Conservation (phyloP, 2,888 invertebrate genomes). For the Lasius fuliginosus region DNA sequence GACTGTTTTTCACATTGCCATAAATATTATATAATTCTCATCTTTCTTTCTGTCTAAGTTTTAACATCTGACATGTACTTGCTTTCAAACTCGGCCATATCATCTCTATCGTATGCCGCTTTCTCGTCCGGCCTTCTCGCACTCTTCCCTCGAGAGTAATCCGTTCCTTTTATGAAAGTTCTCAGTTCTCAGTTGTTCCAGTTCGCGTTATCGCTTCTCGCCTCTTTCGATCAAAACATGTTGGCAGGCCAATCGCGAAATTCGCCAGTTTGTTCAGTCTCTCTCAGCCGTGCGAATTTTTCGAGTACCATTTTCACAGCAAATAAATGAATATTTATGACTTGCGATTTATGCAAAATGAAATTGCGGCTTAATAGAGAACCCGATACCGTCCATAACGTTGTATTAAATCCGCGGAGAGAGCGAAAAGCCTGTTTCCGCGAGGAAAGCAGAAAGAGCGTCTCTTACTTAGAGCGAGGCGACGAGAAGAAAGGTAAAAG, state of each 20-base stretch:
- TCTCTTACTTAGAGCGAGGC: conserved; percentile 44
- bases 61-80: conserved; percentile 41
- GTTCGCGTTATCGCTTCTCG: conserved; percentile 8
- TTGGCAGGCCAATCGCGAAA: conserved; percentile 19
- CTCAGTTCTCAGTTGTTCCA: conserved; percentile 6
- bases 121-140: conserved; percentile 21
- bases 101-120: conserved; percentile 33
- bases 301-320: conserved; percentile 29
- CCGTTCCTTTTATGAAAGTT: conserved; percentile 39
- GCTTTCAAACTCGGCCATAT: conserved; percentile 43
- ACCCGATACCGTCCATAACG: conserved; percentile 20
- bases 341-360: conserved; percentile 47
- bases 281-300: conserved; percentile 33
- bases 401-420: conserved; percentile 43
- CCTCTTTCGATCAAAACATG: conserved; percentile 28
- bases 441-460: conserved; percentile 43
- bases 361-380: conserved; percentile 43
- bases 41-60: conserved; percentile 20
- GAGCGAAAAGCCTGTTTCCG: conserved; percentile 48
- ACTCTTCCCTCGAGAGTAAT: conserved; percentile 24
- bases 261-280: conserved; percentile 20
- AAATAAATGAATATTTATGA: conserved; percentile 55
- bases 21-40: conserved; percentile 36
- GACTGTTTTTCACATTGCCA: not conserved
- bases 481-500: conserved; percentile 46